phyloP scores from a whole-genome alignment of 1,140 invertebrate species.

The Bilobella aurantiaca region DNA sequence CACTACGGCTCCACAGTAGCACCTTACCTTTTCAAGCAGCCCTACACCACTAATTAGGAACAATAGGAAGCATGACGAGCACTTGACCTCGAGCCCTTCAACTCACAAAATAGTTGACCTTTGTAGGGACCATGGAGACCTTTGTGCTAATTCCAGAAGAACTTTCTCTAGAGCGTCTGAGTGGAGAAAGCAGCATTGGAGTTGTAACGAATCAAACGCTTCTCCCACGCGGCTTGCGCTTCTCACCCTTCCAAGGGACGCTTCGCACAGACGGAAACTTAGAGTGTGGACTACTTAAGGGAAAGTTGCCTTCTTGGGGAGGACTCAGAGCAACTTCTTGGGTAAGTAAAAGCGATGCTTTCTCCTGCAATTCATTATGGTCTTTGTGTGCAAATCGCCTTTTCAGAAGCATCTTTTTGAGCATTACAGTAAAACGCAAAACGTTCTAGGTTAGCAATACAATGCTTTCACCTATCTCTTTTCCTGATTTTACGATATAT shows the following conservation, averaged over 20 bases:
- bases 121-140: conserved; percentile 29
- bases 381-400: too few species aligned
- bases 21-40: too few species aligned
- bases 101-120: background rate
- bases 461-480: too few species aligned
- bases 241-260: conserved; percentile 34
- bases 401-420: too few species aligned
- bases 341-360: too few species aligned
- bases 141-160: conserved; percentile 35
- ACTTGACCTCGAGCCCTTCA: background rate
- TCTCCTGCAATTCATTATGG: too few species aligned
- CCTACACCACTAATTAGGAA: too few species aligned
- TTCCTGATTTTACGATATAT: too few species aligned
- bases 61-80: background rate
- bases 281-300: background rate
- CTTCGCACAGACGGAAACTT: conserved; percentile 25
- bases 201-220: conserved; percentile 30
- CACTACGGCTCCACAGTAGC: background rate
- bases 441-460: too few species aligned
- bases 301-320: conserved; percentile 20
- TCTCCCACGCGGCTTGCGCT: conserved; percentile 25
- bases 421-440: too few species aligned
- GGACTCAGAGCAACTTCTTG: conserved; percentile 30
- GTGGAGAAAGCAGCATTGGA: conserved; percentile 16
- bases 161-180: conserved; percentile 23